Percentiles rank a stretch among this genome's conserved stretches.
These are phyloP conservation scores for Pangasius krempfi DNA, from an alignment of 2,797 vertebrate genomes.

Conservation along the genomic window DNA sequence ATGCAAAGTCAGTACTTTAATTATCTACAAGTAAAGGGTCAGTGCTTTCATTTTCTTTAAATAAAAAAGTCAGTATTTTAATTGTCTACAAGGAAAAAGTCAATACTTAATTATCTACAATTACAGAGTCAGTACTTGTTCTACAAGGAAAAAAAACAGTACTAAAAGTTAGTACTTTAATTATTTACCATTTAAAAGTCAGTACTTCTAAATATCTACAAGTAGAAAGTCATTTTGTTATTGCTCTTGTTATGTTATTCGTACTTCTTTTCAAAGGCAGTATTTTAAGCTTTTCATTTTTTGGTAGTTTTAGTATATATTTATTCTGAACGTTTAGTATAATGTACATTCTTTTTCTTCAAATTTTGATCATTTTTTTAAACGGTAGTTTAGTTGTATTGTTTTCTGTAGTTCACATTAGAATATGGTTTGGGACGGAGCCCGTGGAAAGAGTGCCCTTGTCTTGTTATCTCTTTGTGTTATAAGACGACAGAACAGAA, in stretches of 20 bases:
- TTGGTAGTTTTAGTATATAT: background rate
- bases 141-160: background rate
- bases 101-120: too few species aligned
- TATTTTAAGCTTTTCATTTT: background rate
- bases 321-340: background rate
- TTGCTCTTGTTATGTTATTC: background rate
- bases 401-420: background rate
- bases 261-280: background rate
- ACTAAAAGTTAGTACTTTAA: background rate
- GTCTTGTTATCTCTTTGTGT: constrained; percentile 13
- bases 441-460: background rate
- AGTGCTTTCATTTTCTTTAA: background rate
- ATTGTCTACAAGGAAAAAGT: background rate
- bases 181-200: background rate
- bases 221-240: background rate
- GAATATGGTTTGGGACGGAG: background rate
- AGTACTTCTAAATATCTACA: background rate
- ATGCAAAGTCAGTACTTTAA: background rate
- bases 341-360: background rate
- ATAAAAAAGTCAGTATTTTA: background rate
- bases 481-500: background rate
- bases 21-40: background rate
- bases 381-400: background rate
- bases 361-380: background rate
- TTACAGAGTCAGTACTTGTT: background rate